Conservation (phyloP, 1,140 invertebrate genomes). For the Melipona quadrifasciata region DNA sequence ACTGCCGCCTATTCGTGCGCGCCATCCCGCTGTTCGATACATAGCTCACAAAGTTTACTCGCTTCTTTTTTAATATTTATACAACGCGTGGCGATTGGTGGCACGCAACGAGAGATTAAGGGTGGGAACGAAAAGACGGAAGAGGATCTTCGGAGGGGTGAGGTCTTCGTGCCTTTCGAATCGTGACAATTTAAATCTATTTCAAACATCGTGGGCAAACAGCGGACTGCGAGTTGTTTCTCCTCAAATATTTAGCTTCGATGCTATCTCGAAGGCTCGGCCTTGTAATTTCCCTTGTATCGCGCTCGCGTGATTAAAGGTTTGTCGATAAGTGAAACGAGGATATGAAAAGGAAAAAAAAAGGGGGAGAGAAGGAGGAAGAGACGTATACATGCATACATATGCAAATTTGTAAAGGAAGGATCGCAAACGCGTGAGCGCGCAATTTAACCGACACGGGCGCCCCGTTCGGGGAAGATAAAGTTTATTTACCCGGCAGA, state of each 20-base stretch:
- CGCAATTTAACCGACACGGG: neutral
- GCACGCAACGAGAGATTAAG: neutral
- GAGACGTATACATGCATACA: neutral
- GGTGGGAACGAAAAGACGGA: neutral
- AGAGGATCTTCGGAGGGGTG: neutral
- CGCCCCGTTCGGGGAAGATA: no score
- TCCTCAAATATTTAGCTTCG: slow-evolving; percentile 32
- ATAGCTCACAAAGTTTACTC: slow-evolving; percentile 24
- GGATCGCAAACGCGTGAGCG: neutral
- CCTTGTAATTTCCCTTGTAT: slow-evolving; percentile 7
- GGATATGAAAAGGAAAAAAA: neutral
- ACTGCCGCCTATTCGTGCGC: slow-evolving; percentile 28
- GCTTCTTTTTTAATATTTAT: slow-evolving; percentile 45
- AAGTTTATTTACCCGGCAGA: slow-evolving; percentile 12
- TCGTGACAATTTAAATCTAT: slow-evolving; percentile 21
- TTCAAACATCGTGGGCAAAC: slow-evolving; percentile 21
- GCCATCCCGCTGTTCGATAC: slow-evolving; percentile 6
- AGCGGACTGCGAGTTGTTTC: neutral
- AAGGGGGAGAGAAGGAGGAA: no score
- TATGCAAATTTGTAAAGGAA: neutral
- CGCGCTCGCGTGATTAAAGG: slow-evolving; percentile 3
- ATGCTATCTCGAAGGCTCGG: slow-evolving; percentile 17
- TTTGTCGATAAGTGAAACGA: slow-evolving; percentile 16
- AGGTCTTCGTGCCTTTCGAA: neutral
- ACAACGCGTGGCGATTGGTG: neutral